Evolutionary conservation across 1,140 invertebrate genomes (phyloP).

Genomic region (Steinernema feltiae): DNA sequence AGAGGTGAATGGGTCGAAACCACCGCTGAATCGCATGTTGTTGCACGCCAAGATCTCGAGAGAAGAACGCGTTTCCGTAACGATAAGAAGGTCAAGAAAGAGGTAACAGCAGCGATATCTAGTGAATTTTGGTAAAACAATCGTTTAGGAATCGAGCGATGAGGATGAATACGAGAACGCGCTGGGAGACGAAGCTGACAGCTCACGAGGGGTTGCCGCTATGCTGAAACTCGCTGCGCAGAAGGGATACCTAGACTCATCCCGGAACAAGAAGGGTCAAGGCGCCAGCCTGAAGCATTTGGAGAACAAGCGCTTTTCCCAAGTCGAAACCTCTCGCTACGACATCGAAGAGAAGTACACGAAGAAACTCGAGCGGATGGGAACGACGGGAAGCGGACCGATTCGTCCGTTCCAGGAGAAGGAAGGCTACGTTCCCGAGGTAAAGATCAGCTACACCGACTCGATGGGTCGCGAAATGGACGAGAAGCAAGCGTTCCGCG

Average conservation of each 20-base stretch:
- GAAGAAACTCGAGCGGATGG: slow-evolving; percentile 62
- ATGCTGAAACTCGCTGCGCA: slow-evolving; percentile 84
- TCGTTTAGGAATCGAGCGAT: slow-evolving; percentile 8
- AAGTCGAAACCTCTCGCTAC: slow-evolving; percentile 62
- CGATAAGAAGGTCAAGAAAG: neutral
- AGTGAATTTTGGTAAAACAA: neutral
- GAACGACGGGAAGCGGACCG: slow-evolving; percentile 72
- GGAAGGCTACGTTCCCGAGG: slow-evolving; percentile 81
- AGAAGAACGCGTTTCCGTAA: neutral
- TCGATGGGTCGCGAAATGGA: slow-evolving; percentile 82
- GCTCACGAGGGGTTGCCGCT: slow-evolving; percentile 82
- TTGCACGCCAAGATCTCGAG: neutral
- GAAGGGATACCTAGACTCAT: slow-evolving; percentile 81
- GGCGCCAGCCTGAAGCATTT: slow-evolving; percentile 79
- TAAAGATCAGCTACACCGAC: slow-evolving; percentile 95
- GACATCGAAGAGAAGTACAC: slow-evolving; percentile 74
- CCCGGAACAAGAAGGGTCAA: slow-evolving; percentile 63
- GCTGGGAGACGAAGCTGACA: slow-evolving; percentile 86
- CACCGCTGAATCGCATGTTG: neutral
- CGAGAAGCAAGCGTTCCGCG: slow-evolving; percentile 86
- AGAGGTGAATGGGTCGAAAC: neutral
- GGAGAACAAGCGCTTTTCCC: slow-evolving; percentile 82
- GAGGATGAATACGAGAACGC: slow-evolving; percentile 54
- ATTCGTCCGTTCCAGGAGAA: slow-evolving; percentile 90
- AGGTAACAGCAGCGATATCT: neutral